Percentiles rank a stretch among this genome's conserved stretches.
Evolutionary conservation across 1,140 invertebrate genomes (phyloP).

Genomic region (Stegodyphus mimosarum): DNA sequence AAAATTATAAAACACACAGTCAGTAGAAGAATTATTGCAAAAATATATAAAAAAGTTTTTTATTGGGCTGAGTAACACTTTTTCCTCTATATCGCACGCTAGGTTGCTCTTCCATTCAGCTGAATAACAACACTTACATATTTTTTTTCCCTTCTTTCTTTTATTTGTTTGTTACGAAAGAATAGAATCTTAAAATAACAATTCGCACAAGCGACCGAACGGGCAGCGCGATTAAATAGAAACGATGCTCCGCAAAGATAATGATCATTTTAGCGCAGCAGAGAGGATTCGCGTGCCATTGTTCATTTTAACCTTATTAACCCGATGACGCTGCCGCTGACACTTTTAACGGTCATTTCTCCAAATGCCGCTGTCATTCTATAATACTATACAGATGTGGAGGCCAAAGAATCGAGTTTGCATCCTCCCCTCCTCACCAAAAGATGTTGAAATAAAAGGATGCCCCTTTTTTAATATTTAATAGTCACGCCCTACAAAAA

Average conservation of each 20-base stretch:
- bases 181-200: neutral
- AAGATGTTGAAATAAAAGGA: too few species aligned
- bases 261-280: neutral
- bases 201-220: neutral
- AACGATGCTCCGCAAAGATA: neutral
- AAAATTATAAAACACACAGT: too few species aligned
- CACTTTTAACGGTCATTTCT: neutral
- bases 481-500: too few species aligned
- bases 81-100: neutral
- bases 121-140: neutral
- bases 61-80: too few species aligned
- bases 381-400: too few species aligned
- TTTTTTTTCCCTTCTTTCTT: neutral
- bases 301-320: conserved; percentile 1
- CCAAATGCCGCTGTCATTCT: too few species aligned
- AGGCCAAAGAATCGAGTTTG: too few species aligned
- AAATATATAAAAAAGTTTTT: too few species aligned
- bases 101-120: neutral
- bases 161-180: neutral
- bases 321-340: neutral
- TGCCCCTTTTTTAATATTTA: too few species aligned
- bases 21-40: too few species aligned
- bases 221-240: neutral
- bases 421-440: too few species aligned
- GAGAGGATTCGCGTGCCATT: neutral